Conservation (phyloP, 2,113 vertebrate genomes). For the Elephas maximus region DNA sequence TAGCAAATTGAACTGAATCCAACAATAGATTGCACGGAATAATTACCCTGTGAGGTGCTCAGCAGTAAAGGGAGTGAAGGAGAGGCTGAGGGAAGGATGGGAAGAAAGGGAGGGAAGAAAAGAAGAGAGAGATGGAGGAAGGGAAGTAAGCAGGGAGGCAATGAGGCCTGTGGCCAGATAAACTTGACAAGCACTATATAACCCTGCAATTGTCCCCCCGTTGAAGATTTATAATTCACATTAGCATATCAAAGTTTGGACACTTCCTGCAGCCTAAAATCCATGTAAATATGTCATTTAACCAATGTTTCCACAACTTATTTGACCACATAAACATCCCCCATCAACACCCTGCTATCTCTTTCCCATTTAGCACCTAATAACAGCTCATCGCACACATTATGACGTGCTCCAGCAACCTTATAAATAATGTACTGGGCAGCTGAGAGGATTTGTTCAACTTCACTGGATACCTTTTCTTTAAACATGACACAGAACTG, state of each 20-base stretch:
- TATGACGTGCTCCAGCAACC: neutral
- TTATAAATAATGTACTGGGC: neutral
- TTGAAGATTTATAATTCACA: conserved; percentile 32
- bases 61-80: neutral
- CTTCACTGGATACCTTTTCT: neutral
- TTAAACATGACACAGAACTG: neutral
- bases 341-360: neutral
- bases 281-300: neutral
- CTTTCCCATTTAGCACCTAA: neutral
- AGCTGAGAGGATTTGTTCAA: neutral
- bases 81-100: neutral
- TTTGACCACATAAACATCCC: neutral
- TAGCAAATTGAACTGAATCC: conserved; percentile 31
- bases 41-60: neutral
- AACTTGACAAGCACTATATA: conserved; percentile 1
- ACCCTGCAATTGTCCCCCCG: neutral
- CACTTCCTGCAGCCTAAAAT: conserved; percentile 35
- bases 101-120: neutral
- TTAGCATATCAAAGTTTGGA: neutral
- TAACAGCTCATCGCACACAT: neutral
- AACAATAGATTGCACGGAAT: neutral
- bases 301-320: neutral
- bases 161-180: neutral
- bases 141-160: neutral
- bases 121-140: neutral